Percentiles rank a stretch among this genome's conserved stretches.
Conservation (phyloP, 2,113 vertebrate species). For the Oceanodroma tethys region DNA sequence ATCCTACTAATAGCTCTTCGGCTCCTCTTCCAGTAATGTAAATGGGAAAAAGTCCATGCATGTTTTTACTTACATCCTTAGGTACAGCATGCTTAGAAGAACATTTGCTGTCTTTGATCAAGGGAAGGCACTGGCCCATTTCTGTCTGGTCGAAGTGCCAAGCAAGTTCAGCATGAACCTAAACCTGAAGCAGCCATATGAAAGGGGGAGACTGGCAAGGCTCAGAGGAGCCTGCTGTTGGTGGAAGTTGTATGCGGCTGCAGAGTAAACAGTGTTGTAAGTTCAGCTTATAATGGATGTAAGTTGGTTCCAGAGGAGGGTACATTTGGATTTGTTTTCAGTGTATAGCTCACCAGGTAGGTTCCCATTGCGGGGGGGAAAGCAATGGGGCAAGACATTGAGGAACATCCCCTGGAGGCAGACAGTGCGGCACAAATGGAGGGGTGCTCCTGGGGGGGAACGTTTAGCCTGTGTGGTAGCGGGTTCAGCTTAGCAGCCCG, state of each 20-base stretch:
- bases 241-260: not conserved
- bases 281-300: not conserved
- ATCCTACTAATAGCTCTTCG: not conserved
- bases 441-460: fast-evolving
- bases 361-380: not conserved
- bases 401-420: not conserved
- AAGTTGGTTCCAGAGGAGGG: not conserved
- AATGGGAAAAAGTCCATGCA: not conserved
- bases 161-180: not conserved
- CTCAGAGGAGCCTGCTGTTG: not conserved
- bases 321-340: not conserved
- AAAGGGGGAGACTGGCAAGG: not conserved
- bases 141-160: not conserved
- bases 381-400: not conserved
- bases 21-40: not conserved
- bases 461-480: fast-evolving
- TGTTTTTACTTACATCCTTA: not conserved
- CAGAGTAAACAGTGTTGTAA: not conserved
- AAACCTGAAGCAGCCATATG: not conserved
- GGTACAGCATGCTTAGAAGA: not conserved
- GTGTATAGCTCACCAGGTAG: not conserved
- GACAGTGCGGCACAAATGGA: fast-evolving
- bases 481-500: not conserved
- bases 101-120: not conserved
- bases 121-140: not conserved